Base-by-base conservation (phyloP, 2,113 vertebrate genomes). In the Sinocyclocheilus anshuiensis region DNA sequence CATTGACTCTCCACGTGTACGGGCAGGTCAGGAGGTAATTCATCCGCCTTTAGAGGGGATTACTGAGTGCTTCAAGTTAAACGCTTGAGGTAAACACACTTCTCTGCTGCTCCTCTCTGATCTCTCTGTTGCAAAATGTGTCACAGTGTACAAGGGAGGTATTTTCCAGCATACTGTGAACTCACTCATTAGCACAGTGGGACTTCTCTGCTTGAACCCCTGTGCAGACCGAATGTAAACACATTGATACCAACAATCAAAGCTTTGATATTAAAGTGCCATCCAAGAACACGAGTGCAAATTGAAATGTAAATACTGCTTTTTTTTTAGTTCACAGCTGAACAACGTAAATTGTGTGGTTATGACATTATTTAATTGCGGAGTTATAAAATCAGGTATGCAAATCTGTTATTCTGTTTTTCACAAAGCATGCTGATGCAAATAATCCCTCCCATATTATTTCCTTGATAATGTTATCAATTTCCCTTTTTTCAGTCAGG, bases 61-160 rank as follows among this genome's bases (percentile, higher is more conserved):
- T 83, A 83, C 81, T 57, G 81, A 42, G 81, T 74, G 81, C 67
- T 83, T 83, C 67, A 57, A 74, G 81, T 53, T 83, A 83, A 72
- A 72, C 12, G 67, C 48, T 83, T 36, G 67, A 29, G 65, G 72
- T 83, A 83, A 72, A 83, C 50, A 83, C 63, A 74, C 81, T 83
- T 55, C 67, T 72, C 45, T 53, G 45, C 65, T 72, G 10, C 48
- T 24, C 16, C 65, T 83, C 81, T 83, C 81, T 57, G 81, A 83
- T 83, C 81, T 48, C 42, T 29, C 39, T 67, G 79, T 65, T 67
- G 39, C 65, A 71, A 39, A 72, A 72, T 83, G 18, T 55, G 26
- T 33, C 39, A 3, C 6, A 33, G 63, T 48, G 61, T 22, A 33
- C 5, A 2, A 50, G 45, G 45, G 63, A 63, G 42, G 26, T 83